Evolutionary conservation across 2,113 vertebrate genomes (phyloP).

Genomic region (Nothobranchius kuhntae): DNA sequence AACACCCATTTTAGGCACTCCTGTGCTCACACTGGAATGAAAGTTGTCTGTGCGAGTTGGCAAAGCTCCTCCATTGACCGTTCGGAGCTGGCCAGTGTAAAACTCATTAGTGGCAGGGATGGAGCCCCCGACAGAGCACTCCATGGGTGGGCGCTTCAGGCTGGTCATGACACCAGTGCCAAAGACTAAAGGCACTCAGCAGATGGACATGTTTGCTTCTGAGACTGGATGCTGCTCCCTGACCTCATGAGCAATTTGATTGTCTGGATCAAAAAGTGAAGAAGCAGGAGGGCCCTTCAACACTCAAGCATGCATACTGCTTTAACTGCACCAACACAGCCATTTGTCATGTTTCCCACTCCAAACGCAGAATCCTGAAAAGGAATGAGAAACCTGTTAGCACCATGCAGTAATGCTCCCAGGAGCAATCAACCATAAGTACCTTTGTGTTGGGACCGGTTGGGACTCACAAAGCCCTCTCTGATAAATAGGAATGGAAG

Average conservation of each 20-base stretch:
- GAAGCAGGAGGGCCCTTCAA: conserved; percentile 27
- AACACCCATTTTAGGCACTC: conserved; percentile 97
- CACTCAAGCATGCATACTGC: conserved; percentile 44
- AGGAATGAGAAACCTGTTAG: conserved; percentile 20
- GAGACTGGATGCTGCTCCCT: conserved; percentile 36
- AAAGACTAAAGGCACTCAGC: conserved; percentile 71
- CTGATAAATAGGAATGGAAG: conserved; percentile 11
- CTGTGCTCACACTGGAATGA: conserved; percentile 85
- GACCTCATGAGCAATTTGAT: conserved; percentile 63
- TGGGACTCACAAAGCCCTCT: conserved; percentile 1
- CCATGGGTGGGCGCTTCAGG: conserved; percentile 89
- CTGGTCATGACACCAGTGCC: conserved; percentile 89
- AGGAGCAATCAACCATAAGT: background rate
- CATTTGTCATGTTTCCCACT: conserved; percentile 13
- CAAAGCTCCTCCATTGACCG: conserved; percentile 87
- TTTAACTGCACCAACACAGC: background rate
- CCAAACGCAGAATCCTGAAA: conserved; percentile 33
- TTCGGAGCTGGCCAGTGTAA: conserved; percentile 89
- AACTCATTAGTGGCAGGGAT: conserved; percentile 90
- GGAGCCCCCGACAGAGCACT: conserved; percentile 86
- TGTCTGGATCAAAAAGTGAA: conserved; percentile 36
- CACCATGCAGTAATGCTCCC: background rate
- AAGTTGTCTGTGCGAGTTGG: conserved; percentile 83
- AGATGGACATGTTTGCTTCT: conserved; percentile 62
- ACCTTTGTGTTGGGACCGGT: background rate